These are phyloP conservation scores for Microtus oregoni DNA, from an alignment of 2,113 vertebrate genomes.

Conservation along the genomic window DNA sequence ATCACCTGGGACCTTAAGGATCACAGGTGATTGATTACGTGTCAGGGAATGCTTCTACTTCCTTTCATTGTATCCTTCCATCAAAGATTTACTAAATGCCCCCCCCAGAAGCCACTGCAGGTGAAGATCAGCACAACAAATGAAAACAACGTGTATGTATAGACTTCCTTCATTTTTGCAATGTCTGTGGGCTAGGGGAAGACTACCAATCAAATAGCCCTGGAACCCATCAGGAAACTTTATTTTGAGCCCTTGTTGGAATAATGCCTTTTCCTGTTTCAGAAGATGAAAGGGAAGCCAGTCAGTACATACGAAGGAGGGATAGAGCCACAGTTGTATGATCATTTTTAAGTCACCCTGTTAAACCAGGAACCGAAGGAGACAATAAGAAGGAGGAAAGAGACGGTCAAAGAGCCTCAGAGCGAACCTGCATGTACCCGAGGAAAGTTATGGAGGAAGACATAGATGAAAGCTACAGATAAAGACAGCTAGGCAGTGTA, in stretches of 20 bases:
- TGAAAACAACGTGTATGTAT: background rate
- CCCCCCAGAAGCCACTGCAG: background rate
- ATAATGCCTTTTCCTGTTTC: background rate
- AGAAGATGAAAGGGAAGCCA: background rate
- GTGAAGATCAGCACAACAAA: background rate
- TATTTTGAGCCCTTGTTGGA: background rate
- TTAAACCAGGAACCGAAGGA: background rate
- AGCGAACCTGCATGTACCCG: rapidly evolving
- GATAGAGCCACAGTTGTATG: background rate
- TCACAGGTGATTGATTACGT: background rate
- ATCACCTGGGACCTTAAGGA: background rate
- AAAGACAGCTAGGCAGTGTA: background rate
- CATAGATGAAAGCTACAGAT: background rate
- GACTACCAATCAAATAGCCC: background rate
- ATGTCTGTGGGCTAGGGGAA: background rate
- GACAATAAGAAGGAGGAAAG: background rate
- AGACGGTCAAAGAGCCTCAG: background rate
- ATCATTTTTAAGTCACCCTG: background rate
- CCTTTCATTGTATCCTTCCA: background rate
- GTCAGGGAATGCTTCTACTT: background rate
- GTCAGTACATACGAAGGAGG: background rate
- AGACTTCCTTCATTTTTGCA: too few relatives aligned
- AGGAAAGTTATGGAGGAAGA: background rate
- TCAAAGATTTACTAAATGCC: background rate
- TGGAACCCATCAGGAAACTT: background rate